These are phyloP conservation scores for Gymnocephalus cernua DNA, from an alignment of 2,113 vertebrate species.

Conservation along the genomic window DNA sequence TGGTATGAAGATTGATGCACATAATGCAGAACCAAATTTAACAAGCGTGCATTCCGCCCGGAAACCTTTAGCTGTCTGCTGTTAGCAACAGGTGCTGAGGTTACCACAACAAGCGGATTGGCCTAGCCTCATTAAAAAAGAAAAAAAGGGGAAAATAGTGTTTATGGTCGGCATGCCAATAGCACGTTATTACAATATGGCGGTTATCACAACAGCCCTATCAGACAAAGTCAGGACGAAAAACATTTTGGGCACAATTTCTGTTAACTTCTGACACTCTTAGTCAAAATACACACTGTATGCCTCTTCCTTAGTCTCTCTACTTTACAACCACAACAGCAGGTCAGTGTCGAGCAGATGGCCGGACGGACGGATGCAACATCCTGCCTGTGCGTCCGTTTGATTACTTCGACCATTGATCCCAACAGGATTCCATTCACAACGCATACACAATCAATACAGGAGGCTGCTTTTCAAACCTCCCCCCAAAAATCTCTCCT, in stretches of 20 bases:
- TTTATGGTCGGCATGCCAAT: too few species aligned
- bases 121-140: too few species aligned
- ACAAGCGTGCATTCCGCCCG: not conserved
- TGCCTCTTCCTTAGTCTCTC: not conserved
- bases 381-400: conserved; percentile 14
- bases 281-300: conserved; percentile 11
- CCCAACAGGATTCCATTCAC: conserved; percentile 54
- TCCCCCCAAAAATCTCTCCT: conserved; percentile 31
- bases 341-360: conserved; percentile 56
- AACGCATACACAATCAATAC: conserved; percentile 71
- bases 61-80: not conserved
- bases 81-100: not conserved
- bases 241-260: not conserved
- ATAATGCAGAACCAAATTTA: not conserved
- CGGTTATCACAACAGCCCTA: too few species aligned
- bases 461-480: conserved; percentile 38
- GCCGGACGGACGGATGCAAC: not conserved
- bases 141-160: too few species aligned
- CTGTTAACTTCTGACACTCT: not conserved
- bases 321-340: not conserved
- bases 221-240: too few species aligned
- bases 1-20: not conserved
- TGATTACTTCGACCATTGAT: conserved; percentile 53
- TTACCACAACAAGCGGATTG: not conserved
- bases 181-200: too few species aligned